Percentiles rank a stretch among this genome's conserved stretches.
These are phyloP conservation scores for Suillia variegata DNA, from an alignment of 2,888 invertebrate species.

Conservation along the genomic window DNA sequence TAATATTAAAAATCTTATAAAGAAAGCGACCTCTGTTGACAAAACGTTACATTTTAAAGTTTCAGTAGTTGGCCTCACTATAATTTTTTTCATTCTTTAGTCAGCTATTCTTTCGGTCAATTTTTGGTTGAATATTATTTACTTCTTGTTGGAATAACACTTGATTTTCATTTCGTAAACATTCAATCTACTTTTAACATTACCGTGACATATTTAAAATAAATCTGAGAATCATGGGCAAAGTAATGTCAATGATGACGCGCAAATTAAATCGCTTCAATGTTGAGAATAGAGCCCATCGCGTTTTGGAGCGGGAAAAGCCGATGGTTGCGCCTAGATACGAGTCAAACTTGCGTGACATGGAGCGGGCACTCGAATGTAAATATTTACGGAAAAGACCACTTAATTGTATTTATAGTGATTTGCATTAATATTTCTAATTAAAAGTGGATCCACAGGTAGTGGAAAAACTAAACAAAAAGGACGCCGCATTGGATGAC, in stretches of 20 bases:
- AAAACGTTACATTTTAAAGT: no score
- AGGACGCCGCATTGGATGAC: slow-evolving; percentile 68
- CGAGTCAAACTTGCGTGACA: slow-evolving; percentile 67
- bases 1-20: no score
- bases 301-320: slow-evolving; percentile 73
- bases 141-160: no score
- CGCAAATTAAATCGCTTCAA: slow-evolving; percentile 73
- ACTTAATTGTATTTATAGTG: no score
- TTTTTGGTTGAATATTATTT: no score
- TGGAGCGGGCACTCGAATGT: slow-evolving; percentile 68
- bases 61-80: no score
- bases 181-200: no score
- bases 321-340: slow-evolving; percentile 72
- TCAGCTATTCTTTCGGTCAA: no score
- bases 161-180: no score
- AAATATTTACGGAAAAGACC: slow-evolving; percentile 21
- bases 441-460: slow-evolving; percentile 66
- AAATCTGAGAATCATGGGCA: slow-evolving; percentile 72
- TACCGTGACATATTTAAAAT: no score
- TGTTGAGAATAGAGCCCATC: slow-evolving; percentile 77
- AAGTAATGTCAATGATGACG: slow-evolving; percentile 66
- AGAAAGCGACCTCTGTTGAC: no score
- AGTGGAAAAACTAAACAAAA: slow-evolving; percentile 67
- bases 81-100: no score
- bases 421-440: background rate